These are phyloP conservation scores for Actias luna DNA, from an alignment of 2,888 invertebrate genomes.

Conservation along the genomic window DNA sequence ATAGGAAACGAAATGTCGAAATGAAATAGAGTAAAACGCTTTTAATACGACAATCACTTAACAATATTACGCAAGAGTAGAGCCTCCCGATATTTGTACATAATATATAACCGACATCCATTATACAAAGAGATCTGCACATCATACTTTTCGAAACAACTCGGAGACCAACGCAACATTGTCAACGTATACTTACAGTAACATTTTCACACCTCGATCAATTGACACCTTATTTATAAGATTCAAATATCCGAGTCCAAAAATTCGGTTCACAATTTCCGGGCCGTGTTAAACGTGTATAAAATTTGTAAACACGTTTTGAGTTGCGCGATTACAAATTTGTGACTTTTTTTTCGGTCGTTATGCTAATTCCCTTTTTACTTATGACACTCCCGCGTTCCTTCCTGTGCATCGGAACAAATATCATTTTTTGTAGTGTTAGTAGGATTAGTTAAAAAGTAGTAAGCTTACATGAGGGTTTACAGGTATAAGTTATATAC, in stretches of 20 bases:
- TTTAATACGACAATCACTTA: background rate
- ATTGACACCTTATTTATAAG: constrained; percentile 18
- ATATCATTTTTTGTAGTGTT: background rate
- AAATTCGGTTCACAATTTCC: constrained; percentile 18
- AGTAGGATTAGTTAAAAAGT: background rate
- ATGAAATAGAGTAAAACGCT: background rate
- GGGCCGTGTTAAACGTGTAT: constrained; percentile 13
- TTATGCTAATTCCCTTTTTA: constrained; percentile 6
- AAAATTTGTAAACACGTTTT: constrained; percentile 18
- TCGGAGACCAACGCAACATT: background rate
- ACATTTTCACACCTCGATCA: constrained; percentile 19
- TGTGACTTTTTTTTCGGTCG: background rate
- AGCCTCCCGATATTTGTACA: constrained; percentile 7
- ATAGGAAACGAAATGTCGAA: no score
- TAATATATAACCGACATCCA: background rate
- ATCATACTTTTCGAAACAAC: background rate
- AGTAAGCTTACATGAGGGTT: background rate
- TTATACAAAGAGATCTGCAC: constrained; percentile 2
- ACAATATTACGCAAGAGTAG: constrained; percentile 4
- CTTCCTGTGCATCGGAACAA: background rate
- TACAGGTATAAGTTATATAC: no score
- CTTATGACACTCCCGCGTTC: background rate
- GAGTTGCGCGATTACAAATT: constrained; percentile 8
- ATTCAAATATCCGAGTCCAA: constrained; percentile 17
- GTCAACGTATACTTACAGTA: constrained; percentile 6